Conservation (phyloP, 1,140 invertebrate genomes). For the Arctopsyche grandis region DNA sequence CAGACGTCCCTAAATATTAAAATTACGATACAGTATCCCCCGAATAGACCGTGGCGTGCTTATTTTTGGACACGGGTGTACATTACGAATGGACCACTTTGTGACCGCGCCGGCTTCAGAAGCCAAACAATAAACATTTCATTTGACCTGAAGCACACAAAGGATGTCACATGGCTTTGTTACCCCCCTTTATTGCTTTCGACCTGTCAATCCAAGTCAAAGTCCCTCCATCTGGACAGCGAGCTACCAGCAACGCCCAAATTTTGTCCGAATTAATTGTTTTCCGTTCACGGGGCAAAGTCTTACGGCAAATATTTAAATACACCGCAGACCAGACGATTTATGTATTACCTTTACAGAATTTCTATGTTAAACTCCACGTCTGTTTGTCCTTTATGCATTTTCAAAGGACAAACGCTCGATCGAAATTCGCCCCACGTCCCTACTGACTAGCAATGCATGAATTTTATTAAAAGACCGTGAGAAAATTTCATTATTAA, state of each 20-base stretch:
- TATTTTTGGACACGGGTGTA: neutral
- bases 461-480: no score
- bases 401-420: no score
- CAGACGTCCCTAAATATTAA: no score
- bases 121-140: conserved; percentile 42
- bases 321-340: no score
- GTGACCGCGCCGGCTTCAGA: conserved; percentile 16
- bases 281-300: neutral
- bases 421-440: no score
- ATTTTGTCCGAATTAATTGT: conserved; percentile 25
- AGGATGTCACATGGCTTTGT: conserved; percentile 36
- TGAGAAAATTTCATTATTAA: no score
- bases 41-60: no score
- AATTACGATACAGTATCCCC: no score
- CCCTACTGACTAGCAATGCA: no score
- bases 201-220: conserved; percentile 40
- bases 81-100: conserved; percentile 20
- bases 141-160: conserved; percentile 32
- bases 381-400: no score
- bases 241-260: neutral
- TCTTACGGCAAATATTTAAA: conserved; percentile 6
- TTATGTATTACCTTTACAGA: no score
- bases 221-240: conserved; percentile 12
- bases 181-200: conserved; percentile 37
- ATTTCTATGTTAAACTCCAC: no score